Percentiles rank a stretch among this genome's conserved stretches.
These are phyloP conservation scores for Volucella bombylans DNA, from an alignment of 2,888 invertebrate species.

Conservation along the genomic window DNA sequence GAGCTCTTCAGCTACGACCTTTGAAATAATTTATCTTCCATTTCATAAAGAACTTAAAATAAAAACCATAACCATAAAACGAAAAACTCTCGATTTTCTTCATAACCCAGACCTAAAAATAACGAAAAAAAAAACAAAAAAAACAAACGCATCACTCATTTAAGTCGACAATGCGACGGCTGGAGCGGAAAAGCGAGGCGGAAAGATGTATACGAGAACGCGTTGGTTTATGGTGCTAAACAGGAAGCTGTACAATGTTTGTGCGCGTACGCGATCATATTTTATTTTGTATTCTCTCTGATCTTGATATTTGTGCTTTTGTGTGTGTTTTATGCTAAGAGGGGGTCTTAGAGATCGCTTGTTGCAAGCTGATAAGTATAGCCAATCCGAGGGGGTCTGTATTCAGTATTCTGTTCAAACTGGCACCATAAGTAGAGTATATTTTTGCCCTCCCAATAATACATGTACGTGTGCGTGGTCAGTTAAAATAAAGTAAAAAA, in stretches of 20 bases:
- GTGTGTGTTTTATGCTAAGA: slow-evolving; percentile 23
- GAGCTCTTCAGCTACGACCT: slow-evolving; percentile 46
- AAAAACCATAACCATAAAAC: slow-evolving; percentile 10
- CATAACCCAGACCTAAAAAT: slow-evolving; percentile 64
- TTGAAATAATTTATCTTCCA: slow-evolving; percentile 23
- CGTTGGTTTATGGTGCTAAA: slow-evolving; percentile 34
- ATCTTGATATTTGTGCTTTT: slow-evolving; percentile 19
- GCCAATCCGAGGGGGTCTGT: slow-evolving; percentile 1
- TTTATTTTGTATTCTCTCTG: slow-evolving; percentile 58
- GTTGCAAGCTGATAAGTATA: slow-evolving; percentile 46
- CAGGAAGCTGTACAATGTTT: slow-evolving; percentile 63
- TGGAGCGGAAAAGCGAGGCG: background rate
- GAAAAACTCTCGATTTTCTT: slow-evolving; percentile 69
- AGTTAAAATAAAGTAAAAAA: slow-evolving; percentile 22
- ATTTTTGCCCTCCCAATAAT: slow-evolving; percentile 14
- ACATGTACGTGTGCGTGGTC: slow-evolving; percentile 38
- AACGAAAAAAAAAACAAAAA: slow-evolving; percentile 34
- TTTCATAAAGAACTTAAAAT: slow-evolving; percentile 21
- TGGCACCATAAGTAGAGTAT: slow-evolving; percentile 50
- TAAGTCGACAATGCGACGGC: slow-evolving; percentile 14
- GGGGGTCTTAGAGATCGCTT: slow-evolving; percentile 44
- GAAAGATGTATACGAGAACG: background rate
- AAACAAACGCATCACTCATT: slow-evolving; percentile 37
- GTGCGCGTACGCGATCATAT: slow-evolving; percentile 64
- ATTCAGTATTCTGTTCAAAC: background rate